Evolutionary conservation across 2,113 vertebrate genomes (phyloP).

Genomic region (Trachemys scripta): DNA sequence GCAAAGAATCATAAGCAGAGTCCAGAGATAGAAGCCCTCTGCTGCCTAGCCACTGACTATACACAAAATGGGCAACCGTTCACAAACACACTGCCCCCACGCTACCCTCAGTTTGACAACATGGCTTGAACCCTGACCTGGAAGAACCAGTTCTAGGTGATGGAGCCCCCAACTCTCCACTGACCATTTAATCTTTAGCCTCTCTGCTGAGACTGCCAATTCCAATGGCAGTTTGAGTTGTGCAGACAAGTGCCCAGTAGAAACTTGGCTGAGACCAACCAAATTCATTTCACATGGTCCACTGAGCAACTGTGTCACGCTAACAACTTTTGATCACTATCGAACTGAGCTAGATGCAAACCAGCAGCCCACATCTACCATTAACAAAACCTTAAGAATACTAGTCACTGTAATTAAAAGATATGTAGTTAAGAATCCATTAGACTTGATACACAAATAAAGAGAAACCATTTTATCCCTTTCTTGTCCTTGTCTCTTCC

Average conservation of each 20-base stretch:
- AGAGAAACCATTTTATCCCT: background rate
- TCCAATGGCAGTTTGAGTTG: background rate
- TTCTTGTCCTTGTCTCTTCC: background rate
- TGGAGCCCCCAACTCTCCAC: background rate
- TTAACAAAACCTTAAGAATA: background rate
- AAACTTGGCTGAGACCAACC: background rate
- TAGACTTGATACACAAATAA: background rate
- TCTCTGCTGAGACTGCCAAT: background rate
- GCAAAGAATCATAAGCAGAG: background rate
- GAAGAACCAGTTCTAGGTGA: background rate
- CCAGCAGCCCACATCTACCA: background rate
- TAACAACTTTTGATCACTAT: background rate
- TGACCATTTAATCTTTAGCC: background rate
- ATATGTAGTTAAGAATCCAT: background rate
- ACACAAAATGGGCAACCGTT: background rate
- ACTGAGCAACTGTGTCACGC: background rate
- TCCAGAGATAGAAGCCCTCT: background rate
- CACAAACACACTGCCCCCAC: background rate
- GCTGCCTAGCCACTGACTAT: background rate
- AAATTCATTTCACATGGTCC: background rate
- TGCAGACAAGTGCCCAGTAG: background rate
- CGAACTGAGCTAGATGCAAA: background rate
- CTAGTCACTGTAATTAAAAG: background rate
- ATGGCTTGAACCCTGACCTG: background rate
- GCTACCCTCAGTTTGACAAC: background rate